phyloP scores from a whole-genome alignment of 1,140 invertebrate species.

The Stratiolaelaps scimitus region DNA sequence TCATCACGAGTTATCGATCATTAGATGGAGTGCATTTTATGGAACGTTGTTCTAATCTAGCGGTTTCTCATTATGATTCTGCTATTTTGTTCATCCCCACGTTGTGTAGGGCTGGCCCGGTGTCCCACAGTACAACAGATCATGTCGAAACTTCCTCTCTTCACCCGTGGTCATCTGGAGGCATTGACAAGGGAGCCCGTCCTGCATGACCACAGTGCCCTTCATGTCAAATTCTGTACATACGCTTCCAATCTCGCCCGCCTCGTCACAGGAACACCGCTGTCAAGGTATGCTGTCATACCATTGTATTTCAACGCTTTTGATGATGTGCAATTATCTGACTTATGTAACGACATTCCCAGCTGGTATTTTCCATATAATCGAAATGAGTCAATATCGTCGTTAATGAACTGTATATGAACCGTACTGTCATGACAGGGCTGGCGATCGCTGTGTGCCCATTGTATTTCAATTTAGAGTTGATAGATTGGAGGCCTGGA shows the following conservation, averaged over 20 bases:
- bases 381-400: no score
- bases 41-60: no score
- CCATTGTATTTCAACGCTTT: no score
- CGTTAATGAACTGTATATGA: no score
- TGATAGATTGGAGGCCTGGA: no score
- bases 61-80: conserved; percentile 43
- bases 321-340: no score
- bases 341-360: no score
- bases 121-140: conserved; percentile 86
- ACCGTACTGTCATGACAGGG: no score
- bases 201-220: conserved; percentile 82
- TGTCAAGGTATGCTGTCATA: conserved; percentile 48
- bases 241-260: conserved; percentile 82
- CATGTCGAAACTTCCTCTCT: conserved; percentile 83
- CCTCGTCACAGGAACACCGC: conserved; percentile 72
- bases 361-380: no score
- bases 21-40: neutral
- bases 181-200: conserved; percentile 84
- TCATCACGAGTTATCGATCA: conserved; percentile 20
- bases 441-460: no score
- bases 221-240: conserved; percentile 91
- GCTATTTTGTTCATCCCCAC: conserved; percentile 44
- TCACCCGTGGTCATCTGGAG: conserved; percentile 82
- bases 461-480: no score
- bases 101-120: conserved; percentile 63